Percentiles rank a stretch among this genome's conserved stretches.
Evolutionary conservation across 2,797 vertebrate genomes (phyloP).

Genomic region (Lepilemur ruficaudatus): DNA sequence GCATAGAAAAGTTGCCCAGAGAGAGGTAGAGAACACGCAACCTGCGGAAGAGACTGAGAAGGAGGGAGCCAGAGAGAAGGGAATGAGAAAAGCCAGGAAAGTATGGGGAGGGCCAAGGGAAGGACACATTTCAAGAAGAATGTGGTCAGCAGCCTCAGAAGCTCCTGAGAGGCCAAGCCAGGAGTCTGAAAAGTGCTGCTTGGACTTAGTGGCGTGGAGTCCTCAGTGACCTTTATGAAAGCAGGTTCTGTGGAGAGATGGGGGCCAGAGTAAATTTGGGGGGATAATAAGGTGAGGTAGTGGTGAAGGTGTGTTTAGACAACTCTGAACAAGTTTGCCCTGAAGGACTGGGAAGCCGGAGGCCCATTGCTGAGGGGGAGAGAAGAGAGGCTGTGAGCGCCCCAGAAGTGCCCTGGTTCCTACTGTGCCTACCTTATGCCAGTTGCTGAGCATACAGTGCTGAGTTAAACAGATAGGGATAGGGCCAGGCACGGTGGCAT

Average conservation of each 20-base stretch:
- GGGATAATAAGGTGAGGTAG: neutral
- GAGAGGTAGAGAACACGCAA: neutral
- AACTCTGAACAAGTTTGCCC: neutral
- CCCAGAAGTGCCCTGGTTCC: neutral
- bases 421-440: neutral
- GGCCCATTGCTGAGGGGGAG: neutral
- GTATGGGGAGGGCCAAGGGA: neutral
- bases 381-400: neutral
- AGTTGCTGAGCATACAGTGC: neutral
- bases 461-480: neutral
- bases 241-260: neutral
- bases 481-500: neutral
- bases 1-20: constrained; percentile 14
- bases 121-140: neutral
- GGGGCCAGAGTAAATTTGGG: neutral
- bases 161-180: neutral
- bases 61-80: neutral
- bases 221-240: neutral
- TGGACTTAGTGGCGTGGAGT: neutral
- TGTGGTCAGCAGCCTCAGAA: neutral
- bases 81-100: neutral
- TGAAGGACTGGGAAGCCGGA: neutral
- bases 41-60: neutral
- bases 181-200: neutral
- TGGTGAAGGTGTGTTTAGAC: neutral